Evolutionary conservation across 2,797 vertebrate genomes (phyloP).

Genomic region (Artibeus jamaicensis): DNA sequence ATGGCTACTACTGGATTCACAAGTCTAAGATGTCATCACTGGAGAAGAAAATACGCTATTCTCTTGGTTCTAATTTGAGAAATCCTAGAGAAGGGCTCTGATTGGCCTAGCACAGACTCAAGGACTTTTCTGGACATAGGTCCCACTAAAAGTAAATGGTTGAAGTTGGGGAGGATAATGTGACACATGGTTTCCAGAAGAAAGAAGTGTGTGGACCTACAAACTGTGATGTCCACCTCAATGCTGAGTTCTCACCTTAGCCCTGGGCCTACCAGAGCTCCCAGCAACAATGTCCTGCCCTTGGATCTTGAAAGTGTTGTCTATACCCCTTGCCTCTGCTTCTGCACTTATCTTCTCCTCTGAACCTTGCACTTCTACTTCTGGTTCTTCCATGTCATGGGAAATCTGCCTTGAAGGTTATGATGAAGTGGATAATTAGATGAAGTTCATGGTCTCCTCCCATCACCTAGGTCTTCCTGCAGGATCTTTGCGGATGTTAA

Average conservation of each 20-base stretch:
- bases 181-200: neutral
- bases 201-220: neutral
- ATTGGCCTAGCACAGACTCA: neutral
- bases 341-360: neutral
- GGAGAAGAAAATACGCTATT: neutral
- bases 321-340: neutral
- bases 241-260: neutral
- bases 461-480: neutral
- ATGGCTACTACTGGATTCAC: neutral
- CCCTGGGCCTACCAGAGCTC: neutral
- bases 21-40: neutral
- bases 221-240: rapidly evolving
- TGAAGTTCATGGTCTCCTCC: rapidly evolving
- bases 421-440: neutral
- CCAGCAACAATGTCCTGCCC: neutral
- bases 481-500: neutral
- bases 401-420: neutral
- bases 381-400: neutral
- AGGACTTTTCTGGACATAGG: neutral
- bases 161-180: neutral
- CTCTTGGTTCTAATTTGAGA: neutral
- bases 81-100: neutral
- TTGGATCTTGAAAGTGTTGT: neutral
- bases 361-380: neutral
- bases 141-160: neutral